Base-by-base conservation (phyloP, 2,888 invertebrate species). In the Agelastica alni region DNA sequence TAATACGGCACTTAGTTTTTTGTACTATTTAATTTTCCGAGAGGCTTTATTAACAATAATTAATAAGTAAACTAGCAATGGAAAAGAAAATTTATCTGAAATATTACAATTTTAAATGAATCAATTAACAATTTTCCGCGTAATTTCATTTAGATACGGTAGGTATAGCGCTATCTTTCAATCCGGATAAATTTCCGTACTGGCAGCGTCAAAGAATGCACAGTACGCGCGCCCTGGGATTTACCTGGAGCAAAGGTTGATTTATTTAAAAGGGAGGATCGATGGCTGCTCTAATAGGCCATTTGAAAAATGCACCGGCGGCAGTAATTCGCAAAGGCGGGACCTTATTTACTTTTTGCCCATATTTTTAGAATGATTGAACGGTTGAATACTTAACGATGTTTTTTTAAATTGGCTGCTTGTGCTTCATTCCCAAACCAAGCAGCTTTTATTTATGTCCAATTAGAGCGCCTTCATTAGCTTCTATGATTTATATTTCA, bases 291-390 rank as follows among this genome's bases (percentile, higher is more conserved):
- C 54, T 60, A 57, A 60, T 60, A 51, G 56, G 51, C 54, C 46
- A 57, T 59, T 53, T 61, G 57, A 65, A 63, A 65, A 63, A 65
- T 63, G 64, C 63, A 63, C 49, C 55, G 47, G 45, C 53, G 54
- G 56, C 59, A 61, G 55, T 43, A 58, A 58, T 58, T 58, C 47
- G 32, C 28, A 18, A 30, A 42, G 54, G 39, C 52, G 43, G 36
- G 22, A 36, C 37, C 41, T 34, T 41, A 13, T 43, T 20, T 28
- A 43, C 31, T 26, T 37, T 37, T 32, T 14, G 22, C 41, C 32
- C 41, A 41, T 45, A 41, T 39, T 42, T 43, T 51, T 17, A 41
- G 39, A 37, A 20, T 55, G 45, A 55, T 55, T 55, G 51, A 55
- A 55, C 31, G 30, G 26, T 39, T 42, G 45, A 34, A 46, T 45